Conservation (phyloP, 2,113 vertebrate species). For the Saccopteryx leptura region DNA sequence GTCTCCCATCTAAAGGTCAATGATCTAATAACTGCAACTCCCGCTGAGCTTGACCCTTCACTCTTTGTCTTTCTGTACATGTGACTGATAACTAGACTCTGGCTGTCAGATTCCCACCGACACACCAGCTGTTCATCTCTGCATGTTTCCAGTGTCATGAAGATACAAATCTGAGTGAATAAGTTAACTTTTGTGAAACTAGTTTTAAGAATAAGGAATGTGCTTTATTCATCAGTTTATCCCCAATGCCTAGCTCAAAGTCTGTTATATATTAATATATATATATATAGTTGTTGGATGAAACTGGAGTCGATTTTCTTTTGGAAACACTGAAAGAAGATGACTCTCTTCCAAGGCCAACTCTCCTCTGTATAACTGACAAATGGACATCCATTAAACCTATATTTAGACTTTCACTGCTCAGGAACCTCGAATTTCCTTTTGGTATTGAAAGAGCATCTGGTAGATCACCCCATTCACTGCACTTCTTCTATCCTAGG, state of each 20-base stretch:
- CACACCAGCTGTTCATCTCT: not conserved
- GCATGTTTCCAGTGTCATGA: not conserved
- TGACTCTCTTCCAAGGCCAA: constrained; percentile 6
- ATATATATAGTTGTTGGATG: constrained; percentile 24
- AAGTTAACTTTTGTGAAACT: not conserved
- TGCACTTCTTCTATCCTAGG: not conserved
- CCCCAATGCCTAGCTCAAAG: not conserved
- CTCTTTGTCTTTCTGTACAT: not conserved
- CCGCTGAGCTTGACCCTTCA: not conserved
- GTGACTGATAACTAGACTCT: not conserved
- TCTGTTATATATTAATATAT: not conserved
- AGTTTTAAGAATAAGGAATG: not conserved
- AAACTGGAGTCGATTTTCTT: constrained; percentile 29
- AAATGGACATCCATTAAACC: not conserved
- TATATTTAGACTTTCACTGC: constrained; percentile 10
- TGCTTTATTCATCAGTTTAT: not conserved
- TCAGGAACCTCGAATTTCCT: constrained; percentile 28
- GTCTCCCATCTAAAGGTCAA: not conserved
- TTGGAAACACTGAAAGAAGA: constrained; percentile 59
- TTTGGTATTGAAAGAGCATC: not conserved
- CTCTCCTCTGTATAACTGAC: not conserved
- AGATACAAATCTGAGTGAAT: not conserved
- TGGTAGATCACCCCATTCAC: not conserved
- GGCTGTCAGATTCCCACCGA: not conserved
- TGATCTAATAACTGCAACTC: not conserved